A percentile compares a stretch with the other conserved stretches of the same genome.
These are phyloP conservation scores for Bostrychus sinensis DNA, from an alignment of 2,113 vertebrate species.

Conservation along the genomic window DNA sequence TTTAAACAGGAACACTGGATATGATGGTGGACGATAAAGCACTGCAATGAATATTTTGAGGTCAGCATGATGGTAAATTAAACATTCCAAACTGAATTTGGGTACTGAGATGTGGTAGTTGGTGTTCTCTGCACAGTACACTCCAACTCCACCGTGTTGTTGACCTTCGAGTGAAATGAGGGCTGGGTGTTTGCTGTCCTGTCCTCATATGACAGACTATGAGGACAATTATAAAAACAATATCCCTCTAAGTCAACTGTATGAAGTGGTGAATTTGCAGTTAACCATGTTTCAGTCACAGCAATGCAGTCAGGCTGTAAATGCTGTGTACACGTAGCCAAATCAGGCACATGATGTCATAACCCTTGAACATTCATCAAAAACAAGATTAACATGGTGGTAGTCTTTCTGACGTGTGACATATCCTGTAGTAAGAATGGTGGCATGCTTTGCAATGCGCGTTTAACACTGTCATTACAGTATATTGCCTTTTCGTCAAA, in stretches of 20 bases:
- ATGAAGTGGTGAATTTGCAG: not conserved
- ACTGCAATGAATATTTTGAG: not conserved
- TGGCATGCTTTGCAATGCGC: not conserved
- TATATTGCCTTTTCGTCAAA: not conserved
- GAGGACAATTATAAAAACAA: not conserved
- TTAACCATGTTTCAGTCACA: not conserved
- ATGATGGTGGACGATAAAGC: not conserved
- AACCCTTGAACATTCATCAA: not conserved
- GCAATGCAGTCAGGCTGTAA: not conserved
- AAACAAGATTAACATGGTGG: not conserved
- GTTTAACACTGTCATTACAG: not conserved
- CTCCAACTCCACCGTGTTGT: not conserved
- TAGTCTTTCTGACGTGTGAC: not conserved
- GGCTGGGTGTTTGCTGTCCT: not conserved
- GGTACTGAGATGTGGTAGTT: not conserved
- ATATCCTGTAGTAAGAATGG: not conserved
- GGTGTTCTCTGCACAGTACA: not conserved
- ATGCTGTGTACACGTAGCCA: not conserved
- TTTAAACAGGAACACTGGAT: not conserved
- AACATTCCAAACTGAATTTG: not conserved
- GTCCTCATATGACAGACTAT: not conserved
- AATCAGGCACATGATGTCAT: not conserved
- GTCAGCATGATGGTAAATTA: not conserved
- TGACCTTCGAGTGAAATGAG: not conserved
- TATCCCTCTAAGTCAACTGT: not conserved